These are phyloP conservation scores for Gallirallus australis DNA, from an alignment of 2,797 vertebrate genomes.

Conservation along the genomic window DNA sequence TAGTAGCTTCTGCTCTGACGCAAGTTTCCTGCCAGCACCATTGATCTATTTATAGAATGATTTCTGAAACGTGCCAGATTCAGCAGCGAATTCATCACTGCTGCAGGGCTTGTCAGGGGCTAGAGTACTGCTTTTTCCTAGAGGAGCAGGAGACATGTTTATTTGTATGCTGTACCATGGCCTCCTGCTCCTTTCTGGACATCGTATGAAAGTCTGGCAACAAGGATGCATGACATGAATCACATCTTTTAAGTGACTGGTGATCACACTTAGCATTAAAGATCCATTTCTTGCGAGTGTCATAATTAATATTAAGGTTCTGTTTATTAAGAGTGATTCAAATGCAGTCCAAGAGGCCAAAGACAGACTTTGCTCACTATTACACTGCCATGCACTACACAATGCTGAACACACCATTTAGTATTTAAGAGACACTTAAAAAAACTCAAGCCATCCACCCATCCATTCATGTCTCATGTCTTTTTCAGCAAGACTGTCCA, in stretches of 20 bases:
- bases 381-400: neutral
- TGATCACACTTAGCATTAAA: neutral
- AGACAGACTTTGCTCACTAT: neutral
- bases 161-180: accelerated
- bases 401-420: neutral
- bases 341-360: neutral
- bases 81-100: neutral
- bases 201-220: neutral
- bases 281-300: neutral
- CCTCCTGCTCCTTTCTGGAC: neutral
- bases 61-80: conserved; percentile 26
- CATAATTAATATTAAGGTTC: neutral
- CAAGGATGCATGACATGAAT: neutral
- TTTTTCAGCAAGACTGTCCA: neutral
- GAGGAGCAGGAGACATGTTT: neutral
- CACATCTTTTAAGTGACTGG: neutral
- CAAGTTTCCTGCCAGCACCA: conserved; percentile 19
- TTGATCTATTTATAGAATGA: conserved; percentile 32
- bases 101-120: neutral
- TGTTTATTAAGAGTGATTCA: neutral
- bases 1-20: conserved; percentile 15
- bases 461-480: neutral
- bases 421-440: neutral
- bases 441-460: neutral
- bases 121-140: neutral